These are phyloP conservation scores for Synergus gifuensis DNA, from an alignment of 2,888 invertebrate species.

Conservation along the genomic window DNA sequence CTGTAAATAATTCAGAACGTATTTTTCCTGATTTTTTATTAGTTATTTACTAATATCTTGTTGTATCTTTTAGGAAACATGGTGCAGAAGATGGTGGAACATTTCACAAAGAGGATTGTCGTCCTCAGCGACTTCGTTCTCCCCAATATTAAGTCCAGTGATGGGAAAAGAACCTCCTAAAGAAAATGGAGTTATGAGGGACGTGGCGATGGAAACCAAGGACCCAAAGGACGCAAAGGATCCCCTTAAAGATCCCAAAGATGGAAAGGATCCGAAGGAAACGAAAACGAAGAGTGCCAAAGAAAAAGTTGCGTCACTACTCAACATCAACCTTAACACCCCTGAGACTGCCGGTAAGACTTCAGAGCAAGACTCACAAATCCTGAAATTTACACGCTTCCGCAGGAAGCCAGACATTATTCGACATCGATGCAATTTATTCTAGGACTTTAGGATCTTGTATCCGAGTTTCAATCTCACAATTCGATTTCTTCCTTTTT, in stretches of 20 bases:
- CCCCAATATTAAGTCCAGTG: constrained; percentile 68
- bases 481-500: no score
- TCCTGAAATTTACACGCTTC: neutral
- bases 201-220: constrained; percentile 50
- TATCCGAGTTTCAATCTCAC: no score
- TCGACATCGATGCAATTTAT: neutral
- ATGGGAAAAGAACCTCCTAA: constrained; percentile 65
- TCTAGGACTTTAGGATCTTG: neutral
- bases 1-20: no score
- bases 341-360: constrained; percentile 50
- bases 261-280: constrained; percentile 31
- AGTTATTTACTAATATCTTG: no score
- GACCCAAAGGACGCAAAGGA: constrained; percentile 55
- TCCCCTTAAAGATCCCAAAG: constrained; percentile 40
- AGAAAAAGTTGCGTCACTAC: constrained; percentile 42
- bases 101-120: constrained; percentile 71
- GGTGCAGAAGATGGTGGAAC: constrained; percentile 82
- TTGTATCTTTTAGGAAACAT: constrained; percentile 80
- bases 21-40: no score
- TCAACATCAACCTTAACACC: neutral
- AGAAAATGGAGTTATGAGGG: constrained; percentile 45
- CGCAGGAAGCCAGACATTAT: neutral
- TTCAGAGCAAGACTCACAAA: constrained; percentile 42
- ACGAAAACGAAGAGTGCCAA: constrained; percentile 45
- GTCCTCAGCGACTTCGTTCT: constrained; percentile 63